Conservation (phyloP, 2,797 vertebrate species). For the Tadarida brasiliensis region DNA sequence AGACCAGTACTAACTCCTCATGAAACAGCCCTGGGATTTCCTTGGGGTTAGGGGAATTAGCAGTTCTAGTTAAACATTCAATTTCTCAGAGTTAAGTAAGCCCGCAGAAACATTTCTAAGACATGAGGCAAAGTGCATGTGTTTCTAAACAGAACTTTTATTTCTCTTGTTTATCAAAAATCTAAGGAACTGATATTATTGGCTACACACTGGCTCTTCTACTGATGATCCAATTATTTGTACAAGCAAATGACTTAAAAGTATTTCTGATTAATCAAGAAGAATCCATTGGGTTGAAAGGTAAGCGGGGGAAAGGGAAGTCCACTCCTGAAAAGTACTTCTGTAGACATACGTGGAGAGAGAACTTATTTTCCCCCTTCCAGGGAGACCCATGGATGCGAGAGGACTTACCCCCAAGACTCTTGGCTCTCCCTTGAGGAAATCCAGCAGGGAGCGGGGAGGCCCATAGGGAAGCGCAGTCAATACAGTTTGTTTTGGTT, state of each 20-base stretch:
- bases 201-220: not conserved
- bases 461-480: conserved; percentile 70
- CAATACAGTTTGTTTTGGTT: conserved; percentile 27
- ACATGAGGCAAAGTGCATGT: not conserved
- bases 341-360: not conserved
- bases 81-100: not conserved
- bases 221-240: not conserved
- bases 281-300: not conserved
- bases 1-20: not conserved
- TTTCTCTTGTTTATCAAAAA: not conserved
- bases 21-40: not conserved
- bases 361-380: not conserved
- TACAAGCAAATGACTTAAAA: not conserved
- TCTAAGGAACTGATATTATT: not conserved
- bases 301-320: no score
- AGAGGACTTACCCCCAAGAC: conserved; percentile 76
- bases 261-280: not conserved
- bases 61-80: not conserved
- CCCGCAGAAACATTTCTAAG: not conserved
- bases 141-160: not conserved
- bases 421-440: conserved; percentile 76
- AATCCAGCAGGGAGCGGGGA: conserved; percentile 65
- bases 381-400: not conserved
- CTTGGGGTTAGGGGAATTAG: not conserved
- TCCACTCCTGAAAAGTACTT: not conserved